Conservation (phyloP, 2,888 invertebrate species). For the Acanthosepion esculentum region DNA sequence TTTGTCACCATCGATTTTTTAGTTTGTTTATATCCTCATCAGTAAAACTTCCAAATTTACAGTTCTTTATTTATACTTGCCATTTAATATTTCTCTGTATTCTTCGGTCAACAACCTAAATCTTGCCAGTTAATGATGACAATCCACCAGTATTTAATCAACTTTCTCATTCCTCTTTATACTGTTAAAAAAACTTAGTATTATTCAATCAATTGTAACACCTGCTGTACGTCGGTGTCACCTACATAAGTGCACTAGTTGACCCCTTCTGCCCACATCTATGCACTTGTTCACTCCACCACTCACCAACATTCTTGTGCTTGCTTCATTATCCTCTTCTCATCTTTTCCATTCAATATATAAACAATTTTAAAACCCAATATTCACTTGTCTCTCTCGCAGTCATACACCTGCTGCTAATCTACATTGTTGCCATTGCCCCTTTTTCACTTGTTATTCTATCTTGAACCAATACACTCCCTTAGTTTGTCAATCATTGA, state of each 20-base stretch:
- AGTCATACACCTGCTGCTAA: neutral
- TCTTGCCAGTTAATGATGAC: neutral
- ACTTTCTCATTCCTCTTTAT: neutral
- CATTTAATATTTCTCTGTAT: too few species aligned
- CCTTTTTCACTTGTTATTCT: neutral
- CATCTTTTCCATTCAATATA: constrained; percentile 17
- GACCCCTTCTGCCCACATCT: neutral
- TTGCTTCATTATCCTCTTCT: neutral
- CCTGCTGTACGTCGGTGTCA: neutral
- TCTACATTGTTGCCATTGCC: neutral
- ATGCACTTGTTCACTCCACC: neutral
- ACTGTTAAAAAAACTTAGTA: neutral
- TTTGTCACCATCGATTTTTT: too few species aligned
- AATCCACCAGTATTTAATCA: neutral
- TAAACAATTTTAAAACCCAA: neutral
- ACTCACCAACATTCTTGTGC: constrained; percentile 33
- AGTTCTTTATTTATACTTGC: too few species aligned
- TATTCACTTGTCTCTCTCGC: neutral
- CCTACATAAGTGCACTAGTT: neutral
- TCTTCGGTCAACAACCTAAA: neutral
- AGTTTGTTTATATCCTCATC: too few species aligned
- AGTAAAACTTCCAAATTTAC: too few species aligned
- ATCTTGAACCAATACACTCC: too few species aligned
- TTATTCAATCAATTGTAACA: neutral
- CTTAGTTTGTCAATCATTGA: too few species aligned